A percentile compares a stretch with the other conserved stretches of the same genome.
These are phyloP conservation scores for Nymphalis polychloros DNA, from an alignment of 2,888 invertebrate genomes.

Conservation along the genomic window DNA sequence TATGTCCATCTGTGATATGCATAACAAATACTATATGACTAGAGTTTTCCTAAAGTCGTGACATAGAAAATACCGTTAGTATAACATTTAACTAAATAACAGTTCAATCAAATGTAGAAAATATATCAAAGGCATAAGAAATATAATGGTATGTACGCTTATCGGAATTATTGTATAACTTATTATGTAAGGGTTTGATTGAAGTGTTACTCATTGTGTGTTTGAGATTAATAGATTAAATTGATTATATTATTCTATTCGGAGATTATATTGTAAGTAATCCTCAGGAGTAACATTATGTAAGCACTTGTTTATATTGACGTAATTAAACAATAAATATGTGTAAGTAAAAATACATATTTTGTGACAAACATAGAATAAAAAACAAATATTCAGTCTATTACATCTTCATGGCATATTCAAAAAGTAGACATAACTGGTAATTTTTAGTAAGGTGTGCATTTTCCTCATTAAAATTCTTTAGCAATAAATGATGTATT, in stretches of 20 bases:
- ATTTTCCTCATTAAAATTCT: no score
- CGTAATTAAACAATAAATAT: neutral
- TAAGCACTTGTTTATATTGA: neutral
- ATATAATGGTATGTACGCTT: neutral
- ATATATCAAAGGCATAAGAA: neutral
- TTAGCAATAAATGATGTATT: no score
- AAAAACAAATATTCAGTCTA: neutral
- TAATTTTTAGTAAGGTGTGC: no score
- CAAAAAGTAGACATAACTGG: no score
- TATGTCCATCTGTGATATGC: slow-evolving; percentile 37
- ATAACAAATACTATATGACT: slow-evolving; percentile 41
- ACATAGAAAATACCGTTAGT: slow-evolving; percentile 22
- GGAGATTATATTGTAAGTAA: neutral
- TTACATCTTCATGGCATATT: no score
- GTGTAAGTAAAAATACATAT: neutral
- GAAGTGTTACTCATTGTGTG: slow-evolving; percentile 15
- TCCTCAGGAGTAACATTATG: neutral
- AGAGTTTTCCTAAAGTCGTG: slow-evolving; percentile 44
- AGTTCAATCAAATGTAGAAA: slow-evolving; percentile 1
- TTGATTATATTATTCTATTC: slow-evolving; percentile 1
- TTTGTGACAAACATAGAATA: neutral
- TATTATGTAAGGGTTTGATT: neutral
- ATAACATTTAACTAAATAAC: neutral
- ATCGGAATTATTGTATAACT: neutral
- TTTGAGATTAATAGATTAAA: slow-evolving; percentile 18